A percentile compares a stretch with the other conserved stretches of the same genome.
Evolutionary conservation across 2,888 invertebrate species (phyloP).

Genomic region (Dasypolia templi): DNA sequence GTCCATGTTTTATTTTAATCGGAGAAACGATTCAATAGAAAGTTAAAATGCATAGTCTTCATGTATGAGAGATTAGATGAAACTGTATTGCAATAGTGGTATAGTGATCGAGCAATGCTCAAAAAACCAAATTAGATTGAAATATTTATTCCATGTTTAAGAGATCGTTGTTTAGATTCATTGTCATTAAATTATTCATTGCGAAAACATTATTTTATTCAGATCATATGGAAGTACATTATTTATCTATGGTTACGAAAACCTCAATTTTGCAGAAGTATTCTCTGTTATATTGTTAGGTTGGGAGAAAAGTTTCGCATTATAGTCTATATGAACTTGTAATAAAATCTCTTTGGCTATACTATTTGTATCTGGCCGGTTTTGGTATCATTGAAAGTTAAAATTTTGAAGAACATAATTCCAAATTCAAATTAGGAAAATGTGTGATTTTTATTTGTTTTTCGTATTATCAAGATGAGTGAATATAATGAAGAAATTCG

Average conservation of each 20-base stretch:
- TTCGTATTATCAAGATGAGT: too few species aligned
- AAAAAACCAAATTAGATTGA: background rate
- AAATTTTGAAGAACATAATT: too few species aligned
- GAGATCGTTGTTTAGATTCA: slow-evolving; percentile 18
- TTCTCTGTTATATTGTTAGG: background rate
- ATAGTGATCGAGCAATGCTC: background rate
- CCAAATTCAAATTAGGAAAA: too few species aligned
- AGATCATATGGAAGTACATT: slow-evolving; percentile 2
- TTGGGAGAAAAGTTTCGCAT: too few species aligned
- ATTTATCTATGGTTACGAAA: slow-evolving; percentile 27
- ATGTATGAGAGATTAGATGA: background rate
- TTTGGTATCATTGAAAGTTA: too few species aligned
- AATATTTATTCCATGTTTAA: slow-evolving; percentile 14
- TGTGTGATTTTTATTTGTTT: too few species aligned
- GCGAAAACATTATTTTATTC: background rate
- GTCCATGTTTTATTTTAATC: slow-evolving; percentile 4
- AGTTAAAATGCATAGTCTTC: background rate
- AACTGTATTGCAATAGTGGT: background rate
- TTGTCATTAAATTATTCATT: slow-evolving; percentile 9
- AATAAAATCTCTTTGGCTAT: too few species aligned
- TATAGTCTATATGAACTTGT: too few species aligned
- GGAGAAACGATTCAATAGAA: background rate
- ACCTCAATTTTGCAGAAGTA: slow-evolving; percentile 12
- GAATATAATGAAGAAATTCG: too few species aligned
- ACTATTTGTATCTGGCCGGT: too few species aligned